phyloP scores from a whole-genome alignment of 2,888 invertebrate species.

The Ormyrus thymus region DNA sequence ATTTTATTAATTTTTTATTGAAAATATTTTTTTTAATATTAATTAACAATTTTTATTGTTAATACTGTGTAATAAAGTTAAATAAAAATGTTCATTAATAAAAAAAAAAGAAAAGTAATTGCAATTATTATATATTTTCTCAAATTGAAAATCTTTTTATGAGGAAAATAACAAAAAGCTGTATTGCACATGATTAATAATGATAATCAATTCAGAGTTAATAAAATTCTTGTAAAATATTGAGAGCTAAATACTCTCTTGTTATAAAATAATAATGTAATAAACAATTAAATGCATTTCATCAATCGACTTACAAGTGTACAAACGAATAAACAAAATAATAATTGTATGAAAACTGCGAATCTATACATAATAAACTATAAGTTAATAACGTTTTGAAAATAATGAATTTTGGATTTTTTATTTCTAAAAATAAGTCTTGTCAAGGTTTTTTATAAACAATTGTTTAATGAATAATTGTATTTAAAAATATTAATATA shows the following conservation, averaged over 20 bases:
- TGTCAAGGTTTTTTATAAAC: too few species aligned
- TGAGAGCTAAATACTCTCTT: constrained; percentile 23
- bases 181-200: constrained; percentile 22
- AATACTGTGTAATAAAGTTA: constrained; percentile 14
- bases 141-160: too few species aligned
- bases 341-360: constrained; percentile 17
- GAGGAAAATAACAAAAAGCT: not conserved
- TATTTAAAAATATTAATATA: too few species aligned
- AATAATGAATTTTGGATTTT: constrained; percentile 50
- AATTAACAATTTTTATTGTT: constrained; percentile 1
- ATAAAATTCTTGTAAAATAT: constrained; percentile 24
- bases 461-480: too few species aligned
- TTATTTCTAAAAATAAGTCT: constrained; percentile 6
- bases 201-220: constrained; percentile 20
- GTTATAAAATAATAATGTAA: constrained; percentile 12
- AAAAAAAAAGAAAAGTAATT: not conserved
- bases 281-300: constrained; percentile 33
- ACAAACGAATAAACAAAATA: constrained; percentile 22
- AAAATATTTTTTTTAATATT: constrained; percentile 11
- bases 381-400: constrained; percentile 22
- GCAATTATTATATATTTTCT: too few species aligned
- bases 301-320: constrained; percentile 1
- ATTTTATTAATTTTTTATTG: constrained; percentile 38
- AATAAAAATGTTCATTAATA: not conserved
- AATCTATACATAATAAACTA: constrained; percentile 31